A percentile compares a stretch with the other conserved stretches of the same genome.
These are phyloP conservation scores for Penaeus japonicus DNA, from an alignment of 1,140 invertebrate species.

Conservation along the genomic window DNA sequence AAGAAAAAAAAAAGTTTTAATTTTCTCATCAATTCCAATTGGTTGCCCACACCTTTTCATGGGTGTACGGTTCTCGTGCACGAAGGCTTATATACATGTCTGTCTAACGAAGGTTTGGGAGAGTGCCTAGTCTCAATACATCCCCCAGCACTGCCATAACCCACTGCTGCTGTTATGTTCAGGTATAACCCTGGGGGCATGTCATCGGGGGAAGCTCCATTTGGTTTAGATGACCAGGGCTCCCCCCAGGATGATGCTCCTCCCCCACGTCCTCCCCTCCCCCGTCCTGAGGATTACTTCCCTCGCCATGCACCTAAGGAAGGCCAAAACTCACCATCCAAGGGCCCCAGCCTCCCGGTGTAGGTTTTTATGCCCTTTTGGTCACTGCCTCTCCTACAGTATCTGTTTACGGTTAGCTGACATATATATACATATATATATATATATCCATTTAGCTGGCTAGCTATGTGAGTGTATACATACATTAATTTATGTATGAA, in stretches of 20 bases:
- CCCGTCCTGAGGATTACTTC: slow-evolving; percentile 76
- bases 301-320: slow-evolving; percentile 52
- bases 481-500: too few relatives aligned
- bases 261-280: slow-evolving; percentile 86
- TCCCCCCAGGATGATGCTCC: slow-evolving; percentile 68
- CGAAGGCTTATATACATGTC: background rate
- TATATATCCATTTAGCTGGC: background rate
- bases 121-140: slow-evolving; percentile 13
- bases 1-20: too few relatives aligned
- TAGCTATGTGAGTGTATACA: too few relatives aligned
- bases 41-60: too few relatives aligned
- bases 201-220: slow-evolving; percentile 51
- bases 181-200: slow-evolving; percentile 54
- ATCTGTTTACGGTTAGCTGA: slow-evolving; percentile 37
- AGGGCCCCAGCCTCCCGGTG: slow-evolving; percentile 52
- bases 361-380: slow-evolving; percentile 46
- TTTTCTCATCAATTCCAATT: too few relatives aligned
- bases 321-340: slow-evolving; percentile 56
- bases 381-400: slow-evolving; percentile 22
- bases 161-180: slow-evolving; percentile 52
- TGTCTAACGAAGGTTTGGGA: slow-evolving; percentile 29
- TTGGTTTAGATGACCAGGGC: slow-evolving; percentile 59
- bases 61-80: background rate
- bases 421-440: slow-evolving; percentile 37
- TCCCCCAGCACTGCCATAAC: slow-evolving; percentile 50